Evolutionary conservation across 2,888 invertebrate genomes (phyloP).

Genomic region (Parelbella ahira): DNA sequence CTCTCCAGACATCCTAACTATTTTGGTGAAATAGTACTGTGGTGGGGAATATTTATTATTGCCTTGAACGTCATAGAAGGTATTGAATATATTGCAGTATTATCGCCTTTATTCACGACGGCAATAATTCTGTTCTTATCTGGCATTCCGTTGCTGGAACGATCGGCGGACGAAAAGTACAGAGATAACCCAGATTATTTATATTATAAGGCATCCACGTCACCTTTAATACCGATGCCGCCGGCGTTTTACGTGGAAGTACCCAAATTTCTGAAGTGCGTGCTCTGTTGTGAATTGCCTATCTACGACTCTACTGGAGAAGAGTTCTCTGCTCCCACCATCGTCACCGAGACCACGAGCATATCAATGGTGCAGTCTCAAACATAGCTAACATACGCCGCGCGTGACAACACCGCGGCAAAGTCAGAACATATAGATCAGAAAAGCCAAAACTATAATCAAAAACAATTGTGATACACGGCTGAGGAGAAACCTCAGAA

Average conservation of each 20-base stretch:
- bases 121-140: conserved; percentile 93
- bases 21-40: conserved; percentile 95
- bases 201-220: conserved; percentile 92
- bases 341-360: conserved; percentile 85
- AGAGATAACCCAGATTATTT: conserved; percentile 92
- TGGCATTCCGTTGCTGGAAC: conserved; percentile 93
- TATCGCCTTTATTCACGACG: conserved; percentile 93
- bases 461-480: conserved; percentile 75
- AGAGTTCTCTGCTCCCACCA: conserved; percentile 81
- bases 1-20: conserved; percentile 96
- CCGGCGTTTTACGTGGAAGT: conserved; percentile 93
- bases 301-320: conserved; percentile 89
- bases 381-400: conserved; percentile 84
- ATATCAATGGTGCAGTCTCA: conserved; percentile 85
- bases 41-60: conserved; percentile 96
- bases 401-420: conserved; percentile 66
- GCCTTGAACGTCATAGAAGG: conserved; percentile 92
- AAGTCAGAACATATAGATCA: conserved; percentile 48
- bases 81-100: conserved; percentile 91
- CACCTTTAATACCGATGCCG: conserved; percentile 93
- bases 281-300: conserved; percentile 93
- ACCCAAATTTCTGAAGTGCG: conserved; percentile 89
- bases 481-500: conserved; percentile 61
- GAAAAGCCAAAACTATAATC: conserved; percentile 43
- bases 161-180: conserved; percentile 93